These are phyloP conservation scores for Lepidonotus clava DNA, from an alignment of 2,888 invertebrate genomes.

Conservation along the genomic window DNA sequence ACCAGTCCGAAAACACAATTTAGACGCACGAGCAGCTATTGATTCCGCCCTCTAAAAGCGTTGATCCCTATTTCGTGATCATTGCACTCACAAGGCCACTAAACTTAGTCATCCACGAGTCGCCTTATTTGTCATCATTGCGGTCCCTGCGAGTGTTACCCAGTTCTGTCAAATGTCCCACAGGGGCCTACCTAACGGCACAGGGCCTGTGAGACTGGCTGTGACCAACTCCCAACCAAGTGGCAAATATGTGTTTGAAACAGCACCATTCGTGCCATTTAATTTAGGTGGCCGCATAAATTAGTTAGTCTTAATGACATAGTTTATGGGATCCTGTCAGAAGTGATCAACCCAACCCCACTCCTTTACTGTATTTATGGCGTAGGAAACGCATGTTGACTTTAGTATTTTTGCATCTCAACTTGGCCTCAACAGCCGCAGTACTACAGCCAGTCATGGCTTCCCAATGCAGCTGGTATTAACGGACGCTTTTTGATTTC, in stretches of 20 bases:
- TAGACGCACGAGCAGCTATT: slow-evolving; percentile 13
- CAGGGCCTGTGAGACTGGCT: background rate
- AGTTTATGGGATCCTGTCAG: background rate
- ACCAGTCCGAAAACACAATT: background rate
- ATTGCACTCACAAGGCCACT: slow-evolving; percentile 34
- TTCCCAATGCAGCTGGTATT: background rate
- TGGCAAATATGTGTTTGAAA: slow-evolving; percentile 32
- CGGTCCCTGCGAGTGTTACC: background rate
- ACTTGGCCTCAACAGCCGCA: too few species aligned
- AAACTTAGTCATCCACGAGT: slow-evolving; percentile 34
- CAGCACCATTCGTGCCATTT: background rate
- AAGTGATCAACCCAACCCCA: background rate
- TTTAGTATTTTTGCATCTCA: too few species aligned
- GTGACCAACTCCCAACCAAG: background rate
- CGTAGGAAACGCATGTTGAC: too few species aligned
- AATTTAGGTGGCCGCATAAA: slow-evolving; percentile 3
- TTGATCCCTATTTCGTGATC: slow-evolving; percentile 27
- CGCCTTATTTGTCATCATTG: slow-evolving; percentile 44
- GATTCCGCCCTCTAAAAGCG: slow-evolving; percentile 26
- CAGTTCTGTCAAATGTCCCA: background rate
- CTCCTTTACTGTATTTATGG: too few species aligned
- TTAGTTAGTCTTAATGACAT: background rate
- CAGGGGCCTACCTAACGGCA: background rate
- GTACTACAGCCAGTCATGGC: background rate
- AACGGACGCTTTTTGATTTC: slow-evolving; percentile 36